A percentile compares a stretch with the other conserved stretches of the same genome.
Evolutionary conservation across 92 coral and sea anemone species (phyloP).

Genomic region (Paramuricea clavata): DNA sequence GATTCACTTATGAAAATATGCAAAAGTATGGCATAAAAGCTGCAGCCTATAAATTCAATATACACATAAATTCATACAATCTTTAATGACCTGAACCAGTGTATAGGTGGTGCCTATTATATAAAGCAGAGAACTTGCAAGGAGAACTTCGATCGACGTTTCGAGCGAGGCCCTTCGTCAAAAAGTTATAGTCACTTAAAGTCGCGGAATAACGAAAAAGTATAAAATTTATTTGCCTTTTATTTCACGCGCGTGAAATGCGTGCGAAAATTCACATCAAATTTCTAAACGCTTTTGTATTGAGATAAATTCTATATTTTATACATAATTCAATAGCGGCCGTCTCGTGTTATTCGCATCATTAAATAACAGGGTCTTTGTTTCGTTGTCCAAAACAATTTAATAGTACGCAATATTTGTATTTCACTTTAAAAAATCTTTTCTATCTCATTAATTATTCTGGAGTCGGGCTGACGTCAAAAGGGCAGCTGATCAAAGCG

Average conservation of each 20-base stretch:
- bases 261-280: not conserved
- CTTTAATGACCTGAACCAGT: too few species aligned
- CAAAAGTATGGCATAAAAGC: too few species aligned
- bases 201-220: too few species aligned
- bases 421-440: not conserved
- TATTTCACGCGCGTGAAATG: not conserved
- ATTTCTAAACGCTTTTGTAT: not conserved
- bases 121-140: too few species aligned
- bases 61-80: too few species aligned
- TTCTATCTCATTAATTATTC: conserved; percentile 11
- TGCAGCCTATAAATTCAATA: too few species aligned
- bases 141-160: too few species aligned
- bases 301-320: not conserved
- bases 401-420: not conserved
- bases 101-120: too few species aligned
- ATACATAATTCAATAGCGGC: not conserved
- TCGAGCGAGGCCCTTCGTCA: too few species aligned
- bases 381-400: not conserved
- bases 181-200: too few species aligned
- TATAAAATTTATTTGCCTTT: too few species aligned
- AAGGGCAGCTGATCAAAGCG: not conserved
- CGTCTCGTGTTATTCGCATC: not conserved
- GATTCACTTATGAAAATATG: too few species aligned
- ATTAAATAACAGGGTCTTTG: not conserved
- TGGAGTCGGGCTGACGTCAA: conserved; percentile 20